Evolutionary conservation across 2,888 invertebrate genomes (phyloP), one percentile per base, ranked within the genome.

Genomic region (Furcula furcula): DNA sequence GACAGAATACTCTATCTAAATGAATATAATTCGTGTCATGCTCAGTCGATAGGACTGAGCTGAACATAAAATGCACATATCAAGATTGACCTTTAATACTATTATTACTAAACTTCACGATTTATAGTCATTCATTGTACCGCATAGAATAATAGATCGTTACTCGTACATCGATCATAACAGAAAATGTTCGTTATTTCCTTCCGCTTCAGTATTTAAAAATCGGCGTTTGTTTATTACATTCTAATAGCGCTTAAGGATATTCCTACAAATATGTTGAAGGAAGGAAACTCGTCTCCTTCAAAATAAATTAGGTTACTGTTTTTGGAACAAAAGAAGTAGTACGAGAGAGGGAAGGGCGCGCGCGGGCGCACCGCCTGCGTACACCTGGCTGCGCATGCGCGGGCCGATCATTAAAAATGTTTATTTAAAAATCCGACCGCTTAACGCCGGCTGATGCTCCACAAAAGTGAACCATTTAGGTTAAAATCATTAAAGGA

Each of bases 401-500:
- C 81, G 79, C 79, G 83, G 76, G 76, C 74, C 82, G 88, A 86
- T 87, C 88, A 86, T 88, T 88, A 88, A 88, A 88, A 86, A 83
- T 88, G 88, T 88, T 88, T 88, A 88, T 88, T 88, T 88, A 88
- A 88, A 88, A 88, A 86, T 88, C 84, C 85, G 73, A 87, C 86
- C 85, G 88, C 87, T 86, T 85, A 85, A 75, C 80, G 73, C 70
- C 65, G 73, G 65, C 58, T 52, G 43, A 45, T 49, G 51, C 44
- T 58, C 46, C 52, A 49, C 74, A 40, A 60, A 55, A 79, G 43
- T 34, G 71, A 76, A 71, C 70, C 68, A 79, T 55, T 58, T 49
- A 36, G 40, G 40, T 48, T 30, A 20, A 30, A 38, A 31, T 45
- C 26, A 40, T 44, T 33, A 31, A 35, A 46, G 21, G 29, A 29